These are phyloP conservation scores for Drosophila lacteicornis DNA, from an alignment of 1,140 invertebrate species.

Conservation along the genomic window DNA sequence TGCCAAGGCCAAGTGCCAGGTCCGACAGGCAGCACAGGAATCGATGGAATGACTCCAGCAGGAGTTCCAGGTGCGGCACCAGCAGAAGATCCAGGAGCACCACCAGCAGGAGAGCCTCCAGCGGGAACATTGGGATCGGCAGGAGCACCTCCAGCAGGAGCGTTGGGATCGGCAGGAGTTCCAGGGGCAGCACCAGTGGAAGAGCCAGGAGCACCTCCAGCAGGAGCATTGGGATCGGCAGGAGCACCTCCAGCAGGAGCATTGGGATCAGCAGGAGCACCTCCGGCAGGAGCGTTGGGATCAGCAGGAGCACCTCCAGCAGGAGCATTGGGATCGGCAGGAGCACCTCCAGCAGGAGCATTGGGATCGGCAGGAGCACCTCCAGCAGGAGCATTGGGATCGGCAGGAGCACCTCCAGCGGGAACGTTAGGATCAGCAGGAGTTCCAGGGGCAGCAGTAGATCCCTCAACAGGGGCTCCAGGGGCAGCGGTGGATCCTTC, in stretches of 20 bases:
- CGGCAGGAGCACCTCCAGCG: background rate
- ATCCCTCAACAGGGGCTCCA: slow-evolving; percentile 12
- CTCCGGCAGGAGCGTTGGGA: slow-evolving; percentile 7
- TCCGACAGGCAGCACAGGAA: slow-evolving; percentile 29
- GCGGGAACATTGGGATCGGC: slow-evolving; percentile 16
- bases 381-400: background rate
- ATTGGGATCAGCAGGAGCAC: background rate
- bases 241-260: slow-evolving; percentile 12
- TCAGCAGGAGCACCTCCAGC: slow-evolving; percentile 15
- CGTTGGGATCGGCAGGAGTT: slow-evolving; percentile 13
- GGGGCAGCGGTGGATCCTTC: background rate
- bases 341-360: background rate
- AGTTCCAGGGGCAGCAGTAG: slow-evolving; percentile 31
- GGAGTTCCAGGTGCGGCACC: slow-evolving; percentile 13
- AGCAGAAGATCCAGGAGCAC: slow-evolving; percentile 3
- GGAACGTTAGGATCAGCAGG: slow-evolving; percentile 19
- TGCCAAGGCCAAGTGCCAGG: slow-evolving; percentile 51
- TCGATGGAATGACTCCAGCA: slow-evolving; percentile 26
- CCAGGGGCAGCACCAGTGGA: no score
- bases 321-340: slow-evolving; percentile 7
- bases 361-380: slow-evolving; percentile 3
- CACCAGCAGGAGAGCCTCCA: slow-evolving; percentile 7
- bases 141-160: slow-evolving; percentile 5
- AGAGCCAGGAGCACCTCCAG: slow-evolving; percentile 14
- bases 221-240: slow-evolving; percentile 23